phyloP scores from a whole-genome alignment of 35 echinoderm and acorn worm genomes.

The Ptychodera flava region DNA sequence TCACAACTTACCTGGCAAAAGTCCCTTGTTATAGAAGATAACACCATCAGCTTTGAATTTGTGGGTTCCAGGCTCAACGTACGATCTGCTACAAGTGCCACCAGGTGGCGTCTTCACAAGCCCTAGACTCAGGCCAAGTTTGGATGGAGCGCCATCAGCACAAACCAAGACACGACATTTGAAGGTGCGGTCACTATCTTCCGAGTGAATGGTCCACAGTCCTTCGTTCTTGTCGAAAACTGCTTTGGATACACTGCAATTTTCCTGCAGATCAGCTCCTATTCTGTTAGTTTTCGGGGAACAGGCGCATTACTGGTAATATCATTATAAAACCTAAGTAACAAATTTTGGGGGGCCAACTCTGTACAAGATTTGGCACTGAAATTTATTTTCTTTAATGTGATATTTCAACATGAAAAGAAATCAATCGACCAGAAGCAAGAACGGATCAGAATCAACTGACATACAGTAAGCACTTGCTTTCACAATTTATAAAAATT shows the following conservation, averaged over 20 bases:
- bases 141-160: slow-evolving; percentile 20
- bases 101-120: slow-evolving; percentile 19
- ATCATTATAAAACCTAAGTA: too few relatives aligned
- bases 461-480: too few relatives aligned
- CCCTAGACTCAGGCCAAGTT: slow-evolving; percentile 16
- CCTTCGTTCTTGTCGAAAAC: slow-evolving; percentile 20
- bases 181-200: slow-evolving; percentile 6
- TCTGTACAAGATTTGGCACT: too few relatives aligned
- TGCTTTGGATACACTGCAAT: slow-evolving; percentile 18
- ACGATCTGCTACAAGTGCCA: slow-evolving; percentile 17
- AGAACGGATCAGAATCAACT: too few relatives aligned
- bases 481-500: too few relatives aligned
- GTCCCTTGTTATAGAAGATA: slow-evolving; percentile 31
- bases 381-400: too few relatives aligned
- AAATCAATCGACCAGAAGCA: too few relatives aligned
- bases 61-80: slow-evolving; percentile 33
- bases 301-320: too few relatives aligned
- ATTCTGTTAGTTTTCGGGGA: neutral
- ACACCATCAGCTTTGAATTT: slow-evolving; percentile 35
- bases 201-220: slow-evolving; percentile 19
- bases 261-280: slow-evolving; percentile 28
- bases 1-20: slow-evolving; percentile 21
- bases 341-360: too few relatives aligned
- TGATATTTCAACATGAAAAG: too few relatives aligned
- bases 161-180: slow-evolving; percentile 17